These are phyloP conservation scores for Leuciscus waleckii DNA, from an alignment of 2,797 vertebrate species.

Conservation along the genomic window DNA sequence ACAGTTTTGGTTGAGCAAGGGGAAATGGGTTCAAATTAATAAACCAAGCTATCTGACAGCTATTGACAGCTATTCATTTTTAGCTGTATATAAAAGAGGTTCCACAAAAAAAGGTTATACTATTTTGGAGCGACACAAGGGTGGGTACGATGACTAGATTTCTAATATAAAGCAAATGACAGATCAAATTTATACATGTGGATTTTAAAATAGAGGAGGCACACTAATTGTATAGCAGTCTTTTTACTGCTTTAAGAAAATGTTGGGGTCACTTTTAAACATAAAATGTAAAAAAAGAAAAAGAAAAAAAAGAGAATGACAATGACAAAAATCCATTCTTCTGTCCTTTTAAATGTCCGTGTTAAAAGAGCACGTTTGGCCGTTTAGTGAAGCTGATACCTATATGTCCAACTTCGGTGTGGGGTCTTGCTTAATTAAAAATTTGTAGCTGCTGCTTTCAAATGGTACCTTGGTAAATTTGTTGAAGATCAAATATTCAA, in stretches of 20 bases:
- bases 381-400: background rate
- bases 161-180: background rate
- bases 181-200: background rate
- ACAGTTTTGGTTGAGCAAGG: background rate
- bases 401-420: background rate
- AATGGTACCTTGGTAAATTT: background rate
- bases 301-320: background rate
- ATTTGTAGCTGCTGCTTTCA: background rate
- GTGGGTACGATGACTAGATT: no score
- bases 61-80: background rate
- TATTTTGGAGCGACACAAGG: background rate
- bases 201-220: background rate
- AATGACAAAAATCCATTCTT: background rate
- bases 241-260: background rate
- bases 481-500: background rate
- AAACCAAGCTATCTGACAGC: background rate
- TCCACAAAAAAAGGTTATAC: background rate
- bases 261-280: background rate
- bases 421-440: background rate
- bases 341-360: background rate
- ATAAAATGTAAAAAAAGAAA: background rate
- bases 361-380: background rate
- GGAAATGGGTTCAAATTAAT: background rate
- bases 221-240: background rate
- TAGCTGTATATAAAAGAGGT: background rate